Evolutionary conservation across 1,140 invertebrate species (phyloP), one percentile per base, ranked within the genome.

Genomic region (Episyrphus balteatus): DNA sequence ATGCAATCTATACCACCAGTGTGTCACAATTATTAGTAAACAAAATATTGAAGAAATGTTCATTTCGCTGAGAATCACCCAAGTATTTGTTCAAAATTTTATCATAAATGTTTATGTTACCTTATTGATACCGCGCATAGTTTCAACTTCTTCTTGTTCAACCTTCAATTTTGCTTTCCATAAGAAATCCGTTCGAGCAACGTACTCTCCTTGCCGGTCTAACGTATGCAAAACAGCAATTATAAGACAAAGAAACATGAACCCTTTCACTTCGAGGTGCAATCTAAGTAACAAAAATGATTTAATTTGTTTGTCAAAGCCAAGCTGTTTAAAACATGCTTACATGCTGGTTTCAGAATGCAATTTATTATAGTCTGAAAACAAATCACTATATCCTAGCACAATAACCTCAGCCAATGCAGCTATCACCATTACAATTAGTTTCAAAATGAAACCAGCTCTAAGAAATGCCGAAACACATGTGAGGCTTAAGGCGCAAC

Each of bases 91-190:
- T n/a, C n/a, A n/a, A n/a, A n/a, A n/a, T n/a, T n/a, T n/a, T n/a
- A n/a, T n/a, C n/a, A n/a, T n/a, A n/a, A n/a, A n/a, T n/a, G n/a
- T n/a, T n/a, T n/a, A n/a, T n/a, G n/a, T n/a, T n/a, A 78, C 79
- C 70, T 93, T 94, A 65, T 96, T 96, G 39, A 95, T 93, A 39
- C 91, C 89, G 54, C 91, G 72, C 87, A 93, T 93, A 0, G 87
- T 92, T 69, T 95, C 91, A 2, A 94, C 88, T 61, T 95, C 89
- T 55, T 93, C 88, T 66, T 94, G 90, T 63, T 96, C 92, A 1
- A 90, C 83, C 63, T 84, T 84, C 0, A 92, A 69, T 67, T 91
- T 90, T n/a, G 83, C 83, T 68, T 91, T 88, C 91, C 92, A 95
- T 1, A 94, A 67, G 66, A 90, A 94, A 66, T 95, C 91, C 0